A percentile compares a stretch with the other conserved stretches of the same genome.
Conservation (phyloP, 1,140 invertebrate species). For the Lepidotrigona ventralis region DNA sequence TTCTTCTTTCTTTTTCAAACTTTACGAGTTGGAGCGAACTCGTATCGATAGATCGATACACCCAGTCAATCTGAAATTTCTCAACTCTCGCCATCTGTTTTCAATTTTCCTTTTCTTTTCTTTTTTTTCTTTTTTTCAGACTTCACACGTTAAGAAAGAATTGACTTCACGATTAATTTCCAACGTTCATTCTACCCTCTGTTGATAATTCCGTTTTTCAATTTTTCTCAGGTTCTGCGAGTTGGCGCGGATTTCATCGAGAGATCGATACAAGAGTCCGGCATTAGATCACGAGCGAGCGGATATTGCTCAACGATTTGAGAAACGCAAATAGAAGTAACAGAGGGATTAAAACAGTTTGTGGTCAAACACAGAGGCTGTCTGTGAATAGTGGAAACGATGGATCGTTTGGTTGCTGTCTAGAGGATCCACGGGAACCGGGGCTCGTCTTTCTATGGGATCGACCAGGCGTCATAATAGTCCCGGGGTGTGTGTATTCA, state of each 20-base stretch:
- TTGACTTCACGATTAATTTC: too few species aligned
- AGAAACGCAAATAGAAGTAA: conserved; percentile 67
- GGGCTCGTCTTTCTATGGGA: conserved; percentile 56
- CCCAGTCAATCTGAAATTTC: too few species aligned
- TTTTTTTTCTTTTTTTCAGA: too few species aligned
- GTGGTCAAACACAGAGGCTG: conserved; percentile 66
- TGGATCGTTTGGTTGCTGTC: conserved; percentile 55
- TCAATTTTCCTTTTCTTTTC: too few species aligned
- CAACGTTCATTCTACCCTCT: not conserved
- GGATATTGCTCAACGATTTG: conserved; percentile 60
- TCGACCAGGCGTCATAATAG: conserved; percentile 62
- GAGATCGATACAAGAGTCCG: conserved; percentile 20
- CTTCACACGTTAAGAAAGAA: too few species aligned
- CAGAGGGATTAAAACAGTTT: conserved; percentile 70
- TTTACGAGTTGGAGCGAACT: too few species aligned
- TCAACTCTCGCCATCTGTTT: too few species aligned
- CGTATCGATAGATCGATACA: too few species aligned
- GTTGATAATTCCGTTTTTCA: not conserved
- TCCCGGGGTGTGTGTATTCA: conserved; percentile 22
- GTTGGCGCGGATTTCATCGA: not conserved
- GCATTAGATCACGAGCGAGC: conserved; percentile 24
- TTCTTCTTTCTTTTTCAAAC: too few species aligned
- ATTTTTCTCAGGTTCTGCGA: not conserved
- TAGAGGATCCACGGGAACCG: conserved; percentile 52
- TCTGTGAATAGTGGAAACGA: conserved; percentile 61